Percentiles rank a stretch among this genome's conserved stretches.
phyloP scores from a whole-genome alignment of 2,888 invertebrate species.

The Agrochola lychnidis region DNA sequence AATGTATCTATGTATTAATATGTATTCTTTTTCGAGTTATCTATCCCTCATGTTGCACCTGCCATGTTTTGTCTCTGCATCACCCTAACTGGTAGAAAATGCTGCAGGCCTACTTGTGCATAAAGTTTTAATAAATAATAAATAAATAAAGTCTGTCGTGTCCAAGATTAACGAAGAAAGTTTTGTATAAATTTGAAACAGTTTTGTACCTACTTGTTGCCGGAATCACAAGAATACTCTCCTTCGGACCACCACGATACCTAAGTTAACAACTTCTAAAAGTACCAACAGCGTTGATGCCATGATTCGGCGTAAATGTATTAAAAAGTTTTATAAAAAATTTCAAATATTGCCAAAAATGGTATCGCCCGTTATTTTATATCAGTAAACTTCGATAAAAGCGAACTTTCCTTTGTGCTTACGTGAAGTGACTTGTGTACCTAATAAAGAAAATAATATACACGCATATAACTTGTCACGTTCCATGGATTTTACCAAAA shows the following conservation, averaged over 20 bases:
- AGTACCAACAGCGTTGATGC: not conserved
- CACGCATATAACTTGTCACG: not conserved
- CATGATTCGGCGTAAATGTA: not conserved
- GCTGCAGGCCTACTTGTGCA: too few species aligned
- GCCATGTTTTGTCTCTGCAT: too few species aligned
- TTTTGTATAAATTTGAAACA: not conserved
- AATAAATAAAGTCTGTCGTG: not conserved
- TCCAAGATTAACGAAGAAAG: not conserved
- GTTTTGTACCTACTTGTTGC: not conserved
- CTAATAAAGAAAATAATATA: conserved; percentile 35
- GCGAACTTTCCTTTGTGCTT: conserved; percentile 5
- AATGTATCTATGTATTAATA: too few species aligned
- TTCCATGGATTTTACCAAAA: conserved; percentile 9
- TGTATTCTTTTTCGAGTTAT: too few species aligned
- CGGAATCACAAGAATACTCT: too few species aligned
- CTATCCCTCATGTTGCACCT: too few species aligned
- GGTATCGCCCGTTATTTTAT: conserved; percentile 5
- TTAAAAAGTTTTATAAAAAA: not conserved
- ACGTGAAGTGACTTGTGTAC: conserved; percentile 7
- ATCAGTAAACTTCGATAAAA: conserved; percentile 20
- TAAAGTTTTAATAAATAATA: too few species aligned
- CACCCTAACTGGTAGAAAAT: too few species aligned
- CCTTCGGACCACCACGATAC: not conserved
- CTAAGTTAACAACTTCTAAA: not conserved
- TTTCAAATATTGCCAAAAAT: conserved; percentile 16